Evolutionary conservation across 2,113 vertebrate genomes (phyloP).

Genomic region (Saimiri boliviensis): DNA sequence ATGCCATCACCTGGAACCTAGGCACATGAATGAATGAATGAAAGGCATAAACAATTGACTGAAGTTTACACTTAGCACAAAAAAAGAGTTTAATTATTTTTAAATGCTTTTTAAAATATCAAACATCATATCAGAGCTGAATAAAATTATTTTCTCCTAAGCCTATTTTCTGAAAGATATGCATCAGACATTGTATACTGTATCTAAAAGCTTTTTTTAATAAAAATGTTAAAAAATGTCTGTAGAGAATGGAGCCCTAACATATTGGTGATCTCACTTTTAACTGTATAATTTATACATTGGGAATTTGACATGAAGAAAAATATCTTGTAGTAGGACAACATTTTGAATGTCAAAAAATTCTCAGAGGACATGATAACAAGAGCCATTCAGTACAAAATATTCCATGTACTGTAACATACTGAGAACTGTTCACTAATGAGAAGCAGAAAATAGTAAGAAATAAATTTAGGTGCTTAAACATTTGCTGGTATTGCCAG

Average conservation of each 20-base stretch:
- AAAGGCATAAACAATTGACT: neutral
- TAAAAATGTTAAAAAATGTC: slow-evolving; percentile 20
- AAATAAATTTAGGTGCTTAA: slow-evolving; percentile 42
- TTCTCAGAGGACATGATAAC: slow-evolving; percentile 61
- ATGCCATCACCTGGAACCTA: neutral
- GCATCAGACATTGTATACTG: neutral
- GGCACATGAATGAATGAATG: neutral
- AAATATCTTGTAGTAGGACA: slow-evolving; percentile 57
- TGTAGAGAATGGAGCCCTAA: neutral
- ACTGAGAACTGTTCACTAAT: slow-evolving; percentile 61
- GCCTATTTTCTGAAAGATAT: slow-evolving; percentile 38
- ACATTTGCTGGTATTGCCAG: slow-evolving; percentile 50
- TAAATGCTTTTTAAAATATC: slow-evolving; percentile 38
- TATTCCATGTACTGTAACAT: slow-evolving; percentile 5
- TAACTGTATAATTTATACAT: slow-evolving; percentile 55
- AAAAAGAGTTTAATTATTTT: neutral
- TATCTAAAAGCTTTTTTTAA: neutral
- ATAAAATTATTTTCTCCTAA: neutral
- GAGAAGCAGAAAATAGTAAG: slow-evolving; percentile 57
- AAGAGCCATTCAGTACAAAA: slow-evolving; percentile 57
- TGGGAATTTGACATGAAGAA: slow-evolving; percentile 60
- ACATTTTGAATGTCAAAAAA: slow-evolving; percentile 74
- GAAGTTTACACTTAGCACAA: neutral
- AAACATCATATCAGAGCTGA: neutral
- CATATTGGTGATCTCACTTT: slow-evolving; percentile 48